Base-by-base conservation (phyloP, 2,797 vertebrate species). In the Schizopygopsis malacanthus region DNA sequence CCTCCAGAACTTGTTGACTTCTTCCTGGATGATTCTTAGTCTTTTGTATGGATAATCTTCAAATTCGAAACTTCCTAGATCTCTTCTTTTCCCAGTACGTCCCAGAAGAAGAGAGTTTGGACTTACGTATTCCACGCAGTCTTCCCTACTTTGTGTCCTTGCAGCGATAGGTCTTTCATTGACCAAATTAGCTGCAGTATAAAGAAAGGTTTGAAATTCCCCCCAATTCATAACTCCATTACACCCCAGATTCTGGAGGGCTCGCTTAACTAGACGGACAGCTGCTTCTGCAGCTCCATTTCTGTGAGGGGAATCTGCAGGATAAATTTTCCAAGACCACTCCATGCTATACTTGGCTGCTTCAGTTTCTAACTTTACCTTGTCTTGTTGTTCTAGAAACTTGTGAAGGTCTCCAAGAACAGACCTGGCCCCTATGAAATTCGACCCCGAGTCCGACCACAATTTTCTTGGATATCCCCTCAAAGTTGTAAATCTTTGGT, bases 41-140 rank as follows among this genome's bases (percentile, higher is more conserved):
- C 84, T 71, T 50, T 80, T 84, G 54, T 61, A 80, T 4, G 77
- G 25, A 11, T 80, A 80, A 6, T 20, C 20, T 10, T 50, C 20
- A 15, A 80, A 85, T 6, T 85, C 18, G 22, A 85, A 85, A 4
- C 7, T 22, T 25, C 41, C 6, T 47, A 69, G 47, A 56, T 78
- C 75, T 52, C 76, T 50, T 9, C 37, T 70, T 37, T 47, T 65
- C 9, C 33, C 50, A 15, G 37, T 67, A 28, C n/a, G n/a, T 70
- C 87, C 75, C n/a, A 86, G 76, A 54, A 86, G 54, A 41, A 83
- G 81, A 16, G 47, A 73, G 37, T 86, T 86, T 65, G 81, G 76
- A 25, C 39, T 84, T 8, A 88, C 33, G 22, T 86, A 86, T n/a
- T 88, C 37, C 20, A 81, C 61, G 37, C 41, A 79, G 78, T 87